Evolutionary conservation across 2,113 vertebrate species (phyloP).

Genomic region (Xyliphius kryptos): DNA sequence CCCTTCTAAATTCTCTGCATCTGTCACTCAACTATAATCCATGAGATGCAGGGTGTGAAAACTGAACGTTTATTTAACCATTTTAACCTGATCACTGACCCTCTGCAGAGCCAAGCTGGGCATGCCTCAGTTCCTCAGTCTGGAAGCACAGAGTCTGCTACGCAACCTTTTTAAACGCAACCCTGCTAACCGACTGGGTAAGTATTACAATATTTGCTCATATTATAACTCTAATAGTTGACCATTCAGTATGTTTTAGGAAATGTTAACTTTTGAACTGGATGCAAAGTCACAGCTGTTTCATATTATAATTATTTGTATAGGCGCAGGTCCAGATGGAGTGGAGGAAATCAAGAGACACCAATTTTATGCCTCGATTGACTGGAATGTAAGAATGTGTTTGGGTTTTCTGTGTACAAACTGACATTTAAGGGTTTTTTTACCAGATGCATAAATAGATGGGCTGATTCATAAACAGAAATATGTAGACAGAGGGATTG

Average conservation of each 20-base stretch:
- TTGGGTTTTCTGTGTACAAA: not conserved
- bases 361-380: constrained; percentile 70
- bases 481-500: not conserved
- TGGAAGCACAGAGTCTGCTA: constrained; percentile 54
- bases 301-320: constrained; percentile 29
- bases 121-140: constrained; percentile 55
- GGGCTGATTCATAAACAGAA: not conserved
- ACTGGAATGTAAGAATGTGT: constrained; percentile 76
- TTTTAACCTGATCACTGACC: not conserved
- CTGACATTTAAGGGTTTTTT: not conserved
- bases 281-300: constrained; percentile 21
- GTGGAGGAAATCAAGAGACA: constrained; percentile 82
- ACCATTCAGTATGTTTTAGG: not conserved
- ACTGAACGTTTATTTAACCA: too few species aligned
- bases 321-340: constrained; percentile 77
- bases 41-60: too few species aligned
- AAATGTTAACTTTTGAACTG: not conserved
- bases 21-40: too few species aligned
- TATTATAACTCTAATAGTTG: not conserved
- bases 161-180: constrained; percentile 56
- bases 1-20: too few species aligned
- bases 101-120: constrained; percentile 52
- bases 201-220: not conserved
- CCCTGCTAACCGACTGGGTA: constrained; percentile 52
- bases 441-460: too few species aligned